Percentiles rank a stretch among this genome's conserved stretches.
These are phyloP conservation scores for Venturia canescens DNA, from an alignment of 1,140 invertebrate genomes.

Conservation along the genomic window DNA sequence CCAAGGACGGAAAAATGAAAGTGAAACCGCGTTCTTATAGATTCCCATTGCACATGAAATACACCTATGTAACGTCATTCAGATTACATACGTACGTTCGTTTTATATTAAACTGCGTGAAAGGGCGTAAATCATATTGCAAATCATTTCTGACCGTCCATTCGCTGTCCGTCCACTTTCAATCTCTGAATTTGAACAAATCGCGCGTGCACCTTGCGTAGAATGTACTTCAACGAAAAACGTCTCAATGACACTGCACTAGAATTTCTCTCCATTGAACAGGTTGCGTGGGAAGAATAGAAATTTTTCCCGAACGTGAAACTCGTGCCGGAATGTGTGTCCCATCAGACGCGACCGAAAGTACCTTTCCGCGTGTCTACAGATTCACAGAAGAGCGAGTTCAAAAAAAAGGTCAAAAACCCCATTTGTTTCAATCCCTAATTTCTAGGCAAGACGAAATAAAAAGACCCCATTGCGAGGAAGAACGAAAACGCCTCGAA, in stretches of 20 bases:
- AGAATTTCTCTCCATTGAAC: constrained; percentile 1
- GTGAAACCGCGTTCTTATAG: constrained; percentile 56
- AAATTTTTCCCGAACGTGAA: constrained; percentile 36
- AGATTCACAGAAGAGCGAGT: neutral
- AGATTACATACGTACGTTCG: neutral
- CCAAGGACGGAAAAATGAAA: constrained; percentile 66
- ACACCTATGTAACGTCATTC: neutral
- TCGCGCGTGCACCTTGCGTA: too few relatives aligned
- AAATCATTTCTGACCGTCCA: neutral
- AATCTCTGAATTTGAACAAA: too few relatives aligned
- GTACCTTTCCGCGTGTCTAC: neutral
- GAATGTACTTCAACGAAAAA: neutral
- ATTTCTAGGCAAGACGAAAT: too few relatives aligned
- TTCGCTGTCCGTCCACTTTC: neutral
- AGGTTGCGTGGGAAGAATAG: constrained; percentile 47
- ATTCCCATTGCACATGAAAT: constrained; percentile 6
- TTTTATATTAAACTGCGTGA: neutral
- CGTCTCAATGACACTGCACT: too few relatives aligned
- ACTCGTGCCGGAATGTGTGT: constrained; percentile 12
- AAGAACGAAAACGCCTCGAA: too few relatives aligned
- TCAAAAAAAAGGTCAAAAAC: neutral
- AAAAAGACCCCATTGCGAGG: too few relatives aligned
- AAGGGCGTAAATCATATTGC: too few relatives aligned
- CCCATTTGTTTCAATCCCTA: neutral
- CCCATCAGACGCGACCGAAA: neutral